phyloP scores from a whole-genome alignment of 2,797 vertebrate species.

The Lepilemur ruficaudatus region DNA sequence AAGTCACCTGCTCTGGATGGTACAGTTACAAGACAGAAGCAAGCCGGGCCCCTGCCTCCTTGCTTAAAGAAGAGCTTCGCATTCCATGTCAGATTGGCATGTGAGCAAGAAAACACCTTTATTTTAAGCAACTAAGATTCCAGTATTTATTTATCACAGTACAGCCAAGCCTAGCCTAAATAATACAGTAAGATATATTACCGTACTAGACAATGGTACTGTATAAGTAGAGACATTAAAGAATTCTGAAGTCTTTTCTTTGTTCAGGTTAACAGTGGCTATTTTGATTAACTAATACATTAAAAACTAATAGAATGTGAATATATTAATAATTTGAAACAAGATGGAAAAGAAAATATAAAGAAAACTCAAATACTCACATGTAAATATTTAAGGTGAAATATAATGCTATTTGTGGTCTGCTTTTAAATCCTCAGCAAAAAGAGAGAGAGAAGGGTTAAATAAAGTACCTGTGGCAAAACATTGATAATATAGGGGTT shows the following conservation, averaged over 20 bases:
- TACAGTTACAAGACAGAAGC: background rate
- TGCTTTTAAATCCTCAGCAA: conserved; percentile 5
- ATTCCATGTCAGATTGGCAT: background rate
- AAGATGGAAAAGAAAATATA: background rate
- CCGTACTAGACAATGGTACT: background rate
- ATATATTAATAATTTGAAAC: background rate
- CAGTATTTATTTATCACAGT: background rate
- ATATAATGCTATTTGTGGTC: background rate
- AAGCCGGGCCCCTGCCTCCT: background rate
- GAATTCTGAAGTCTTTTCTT: background rate
- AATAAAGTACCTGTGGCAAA: background rate
- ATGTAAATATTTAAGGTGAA: background rate
- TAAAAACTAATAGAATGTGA: background rate
- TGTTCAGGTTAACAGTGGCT: background rate
- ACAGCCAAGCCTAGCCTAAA: background rate
- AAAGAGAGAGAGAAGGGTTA: background rate
- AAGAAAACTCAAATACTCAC: background rate
- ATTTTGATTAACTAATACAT: background rate
- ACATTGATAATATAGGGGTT: background rate
- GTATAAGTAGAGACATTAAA: background rate
- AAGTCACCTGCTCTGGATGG: background rate
- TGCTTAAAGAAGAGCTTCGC: background rate
- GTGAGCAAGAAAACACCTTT: background rate
- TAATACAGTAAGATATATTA: background rate
- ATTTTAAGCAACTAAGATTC: background rate